These are phyloP conservation scores for Heliconius cydno DNA, from an alignment of 2,888 invertebrate species.

Conservation along the genomic window DNA sequence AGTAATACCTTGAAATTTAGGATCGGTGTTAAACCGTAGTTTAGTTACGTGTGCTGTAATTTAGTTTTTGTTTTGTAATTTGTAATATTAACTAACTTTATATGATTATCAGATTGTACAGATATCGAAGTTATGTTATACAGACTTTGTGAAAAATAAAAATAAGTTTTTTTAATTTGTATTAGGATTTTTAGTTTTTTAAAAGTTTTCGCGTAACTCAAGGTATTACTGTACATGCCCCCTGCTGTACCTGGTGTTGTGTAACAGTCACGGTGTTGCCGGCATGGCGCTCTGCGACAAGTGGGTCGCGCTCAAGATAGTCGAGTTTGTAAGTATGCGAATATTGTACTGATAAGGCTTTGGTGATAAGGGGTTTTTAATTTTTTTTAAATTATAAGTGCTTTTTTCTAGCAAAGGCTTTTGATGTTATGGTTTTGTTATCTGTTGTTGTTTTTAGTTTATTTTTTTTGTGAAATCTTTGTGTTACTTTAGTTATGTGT, in stretches of 20 bases:
- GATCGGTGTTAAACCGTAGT: background rate
- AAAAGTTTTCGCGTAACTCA: background rate
- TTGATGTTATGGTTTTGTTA: background rate
- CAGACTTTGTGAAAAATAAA: background rate
- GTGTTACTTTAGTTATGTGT: too few relatives aligned
- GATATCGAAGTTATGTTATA: background rate
- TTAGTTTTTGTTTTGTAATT: background rate
- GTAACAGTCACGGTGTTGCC: conserved; percentile 49
- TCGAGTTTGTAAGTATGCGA: conserved; percentile 76
- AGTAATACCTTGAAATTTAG: background rate
- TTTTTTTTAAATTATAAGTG: background rate
- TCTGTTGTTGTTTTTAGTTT: background rate
- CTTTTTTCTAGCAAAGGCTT: background rate
- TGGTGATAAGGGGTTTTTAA: background rate
- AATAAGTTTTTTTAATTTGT: background rate
- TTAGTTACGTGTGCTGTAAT: background rate
- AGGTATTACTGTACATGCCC: background rate
- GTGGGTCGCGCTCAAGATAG: conserved; percentile 82
- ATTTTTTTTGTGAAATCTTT: background rate
- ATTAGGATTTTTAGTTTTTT: background rate
- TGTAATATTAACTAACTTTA: too few relatives aligned
- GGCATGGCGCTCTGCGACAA: conserved; percentile 79
- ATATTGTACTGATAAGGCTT: background rate
- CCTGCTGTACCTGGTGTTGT: conserved; percentile 39
- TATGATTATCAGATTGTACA: background rate